Evolutionary conservation across 2,888 invertebrate species (phyloP).

Genomic region (Sphecodes monilicornis): DNA sequence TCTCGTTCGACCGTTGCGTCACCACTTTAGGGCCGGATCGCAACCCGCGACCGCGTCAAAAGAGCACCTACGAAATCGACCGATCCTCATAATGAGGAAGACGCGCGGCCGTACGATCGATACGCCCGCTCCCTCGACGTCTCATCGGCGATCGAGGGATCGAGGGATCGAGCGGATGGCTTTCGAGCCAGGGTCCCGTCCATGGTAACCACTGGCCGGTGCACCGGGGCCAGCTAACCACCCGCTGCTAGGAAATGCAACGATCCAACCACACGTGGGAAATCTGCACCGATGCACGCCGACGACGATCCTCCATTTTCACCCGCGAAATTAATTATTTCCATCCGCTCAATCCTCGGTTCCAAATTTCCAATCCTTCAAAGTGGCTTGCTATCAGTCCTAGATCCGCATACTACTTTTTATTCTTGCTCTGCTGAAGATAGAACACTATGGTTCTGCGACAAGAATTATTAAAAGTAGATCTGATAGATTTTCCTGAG

Average conservation of each 20-base stretch:
- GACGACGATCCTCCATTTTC: not conserved
- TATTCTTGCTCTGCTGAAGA: not conserved
- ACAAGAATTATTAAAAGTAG: not conserved
- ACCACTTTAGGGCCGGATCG: conserved; percentile 83
- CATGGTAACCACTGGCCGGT: conserved; percentile 69
- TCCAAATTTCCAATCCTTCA: not conserved
- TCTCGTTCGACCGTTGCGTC: conserved; percentile 83
- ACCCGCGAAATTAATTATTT: not conserved
- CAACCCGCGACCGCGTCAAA: conserved; percentile 77
- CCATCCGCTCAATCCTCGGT: not conserved
- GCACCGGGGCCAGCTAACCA: conserved; percentile 59
- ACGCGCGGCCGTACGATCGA: conserved; percentile 42
- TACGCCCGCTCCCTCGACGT: conserved; percentile 20
- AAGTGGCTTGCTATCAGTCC: not conserved
- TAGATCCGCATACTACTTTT: not conserved
- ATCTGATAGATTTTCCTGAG: too few species aligned
- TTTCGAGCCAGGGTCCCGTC: conserved; percentile 50
- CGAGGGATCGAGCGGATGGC: conserved; percentile 22
- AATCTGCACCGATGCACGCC: conserved; percentile 48
- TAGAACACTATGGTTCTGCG: too few species aligned
- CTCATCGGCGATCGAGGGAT: conserved; percentile 22
- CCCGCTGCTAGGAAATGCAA: conserved; percentile 64
- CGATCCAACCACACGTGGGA: conserved; percentile 66
- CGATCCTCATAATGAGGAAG: conserved; percentile 65
- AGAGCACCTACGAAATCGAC: conserved; percentile 67